Percentiles rank a stretch among this genome's conserved stretches.
Conservation (phyloP, 1,140 invertebrate species). For the Drosophila teissieri region DNA sequence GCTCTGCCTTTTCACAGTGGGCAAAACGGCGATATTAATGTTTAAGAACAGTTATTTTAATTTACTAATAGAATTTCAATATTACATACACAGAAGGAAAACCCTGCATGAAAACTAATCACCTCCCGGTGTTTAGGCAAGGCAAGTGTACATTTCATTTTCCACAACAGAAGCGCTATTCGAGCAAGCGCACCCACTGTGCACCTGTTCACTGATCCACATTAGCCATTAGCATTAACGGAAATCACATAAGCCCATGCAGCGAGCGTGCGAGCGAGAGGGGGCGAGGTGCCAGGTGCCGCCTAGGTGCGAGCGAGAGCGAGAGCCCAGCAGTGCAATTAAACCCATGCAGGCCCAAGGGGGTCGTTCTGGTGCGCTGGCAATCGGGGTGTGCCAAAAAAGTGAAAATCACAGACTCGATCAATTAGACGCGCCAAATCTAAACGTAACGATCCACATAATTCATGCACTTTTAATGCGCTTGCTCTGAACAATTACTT, state of each 20-base stretch:
- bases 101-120: too few relatives aligned
- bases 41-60: not conserved
- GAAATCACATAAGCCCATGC: constrained; percentile 28
- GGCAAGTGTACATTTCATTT: not conserved
- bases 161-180: not conserved
- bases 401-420: constrained; percentile 25
- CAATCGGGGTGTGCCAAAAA: constrained; percentile 13
- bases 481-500: not conserved
- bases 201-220: constrained; percentile 40
- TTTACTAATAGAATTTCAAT: not conserved
- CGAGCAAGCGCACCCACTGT: constrained; percentile 8
- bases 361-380: constrained; percentile 54
- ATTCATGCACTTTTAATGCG: constrained; percentile 8
- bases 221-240: constrained; percentile 57
- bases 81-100: not conserved
- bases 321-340: constrained; percentile 47
- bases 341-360: constrained; percentile 59
- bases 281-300: not conserved
- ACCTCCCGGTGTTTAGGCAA: too few relatives aligned
- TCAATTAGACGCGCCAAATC: constrained; percentile 22
- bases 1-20: constrained; percentile 11
- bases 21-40: not conserved
- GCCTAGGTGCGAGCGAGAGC: not conserved
- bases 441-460: not conserved
- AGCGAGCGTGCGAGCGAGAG: not conserved